Conservation (phyloP, 1,140 invertebrate genomes). For the Bombus terrestris region DNA sequence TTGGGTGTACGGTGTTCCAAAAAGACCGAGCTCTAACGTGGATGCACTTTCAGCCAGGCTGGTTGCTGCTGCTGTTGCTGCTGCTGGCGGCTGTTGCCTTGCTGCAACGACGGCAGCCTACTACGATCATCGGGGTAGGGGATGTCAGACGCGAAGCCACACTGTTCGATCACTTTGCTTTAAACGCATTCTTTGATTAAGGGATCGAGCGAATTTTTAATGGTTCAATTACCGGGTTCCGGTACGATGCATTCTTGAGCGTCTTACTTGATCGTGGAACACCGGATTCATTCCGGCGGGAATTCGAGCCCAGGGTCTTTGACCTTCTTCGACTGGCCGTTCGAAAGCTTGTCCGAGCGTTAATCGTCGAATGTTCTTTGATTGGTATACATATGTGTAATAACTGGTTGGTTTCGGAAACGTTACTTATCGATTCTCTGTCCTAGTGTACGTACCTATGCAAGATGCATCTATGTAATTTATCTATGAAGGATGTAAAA, state of each 20-base stretch:
- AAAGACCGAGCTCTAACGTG: conserved; percentile 66
- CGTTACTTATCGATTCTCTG: neutral
- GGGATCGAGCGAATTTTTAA: conserved; percentile 45
- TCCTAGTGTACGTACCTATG: no score
- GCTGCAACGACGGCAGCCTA: neutral
- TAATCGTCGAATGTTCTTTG: neutral
- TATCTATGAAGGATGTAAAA: no score
- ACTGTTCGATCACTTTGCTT: conserved; percentile 37
- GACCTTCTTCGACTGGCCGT: conserved; percentile 5
- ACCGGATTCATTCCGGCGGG: neutral
- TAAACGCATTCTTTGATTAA: conserved; percentile 52
- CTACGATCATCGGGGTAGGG: neutral
- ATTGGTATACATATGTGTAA: neutral
- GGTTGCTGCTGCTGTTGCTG: no score
- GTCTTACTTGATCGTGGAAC: conserved; percentile 35
- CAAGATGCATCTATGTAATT: no score
- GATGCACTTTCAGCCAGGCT: conserved; percentile 52
- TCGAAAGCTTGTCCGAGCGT: neutral
- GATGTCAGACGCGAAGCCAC: conserved; percentile 36
- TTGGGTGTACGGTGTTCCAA: conserved; percentile 60
- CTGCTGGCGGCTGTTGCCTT: no score
- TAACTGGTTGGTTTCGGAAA: neutral
- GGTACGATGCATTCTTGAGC: conserved; percentile 32
- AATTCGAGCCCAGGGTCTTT: neutral
- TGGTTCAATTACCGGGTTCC: conserved; percentile 47